These are phyloP conservation scores for Philaethria dido DNA, from an alignment of 2,888 invertebrate species.

Conservation along the genomic window DNA sequence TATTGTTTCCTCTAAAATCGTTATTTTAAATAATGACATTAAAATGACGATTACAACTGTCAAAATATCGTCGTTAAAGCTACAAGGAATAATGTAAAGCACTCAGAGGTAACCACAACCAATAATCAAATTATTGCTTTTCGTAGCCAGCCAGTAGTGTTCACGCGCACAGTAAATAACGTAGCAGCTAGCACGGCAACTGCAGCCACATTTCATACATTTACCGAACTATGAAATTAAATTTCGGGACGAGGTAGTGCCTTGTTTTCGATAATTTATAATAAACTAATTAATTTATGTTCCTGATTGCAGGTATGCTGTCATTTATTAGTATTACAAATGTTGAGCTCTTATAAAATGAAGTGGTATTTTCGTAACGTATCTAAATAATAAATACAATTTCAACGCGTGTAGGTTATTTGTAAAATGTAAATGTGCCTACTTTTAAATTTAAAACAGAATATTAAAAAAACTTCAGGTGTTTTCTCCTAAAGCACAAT, in stretches of 20 bases:
- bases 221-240: constrained; percentile 70
- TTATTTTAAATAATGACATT: not conserved
- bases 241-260: constrained; percentile 70
- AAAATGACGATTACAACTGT: constrained; percentile 9
- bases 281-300: constrained; percentile 49
- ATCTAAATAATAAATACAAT: not conserved
- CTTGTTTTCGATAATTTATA: constrained; percentile 53
- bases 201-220: constrained; percentile 56
- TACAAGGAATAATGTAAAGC: constrained; percentile 42
- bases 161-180: constrained; percentile 69
- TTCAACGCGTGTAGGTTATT: not conserved
- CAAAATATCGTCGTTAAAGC: constrained; percentile 41
- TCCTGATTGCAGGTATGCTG: constrained; percentile 18
- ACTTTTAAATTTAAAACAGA: not conserved
- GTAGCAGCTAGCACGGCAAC: constrained; percentile 53
- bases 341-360: not conserved
- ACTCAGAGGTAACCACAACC: constrained; percentile 52
- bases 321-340: constrained; percentile 16
- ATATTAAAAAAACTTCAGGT: constrained; percentile 6
- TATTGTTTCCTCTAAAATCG: too few relatives aligned
- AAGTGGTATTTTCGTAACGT: not conserved
- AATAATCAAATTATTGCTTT: constrained; percentile 67
- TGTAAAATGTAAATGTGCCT: not conserved
- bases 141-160: constrained; percentile 46
- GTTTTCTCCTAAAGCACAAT: not conserved